Evolutionary conservation across 2,113 vertebrate species (phyloP), one percentile per base, ranked within the genome.

Genomic region (Gobio gobio): DNA sequence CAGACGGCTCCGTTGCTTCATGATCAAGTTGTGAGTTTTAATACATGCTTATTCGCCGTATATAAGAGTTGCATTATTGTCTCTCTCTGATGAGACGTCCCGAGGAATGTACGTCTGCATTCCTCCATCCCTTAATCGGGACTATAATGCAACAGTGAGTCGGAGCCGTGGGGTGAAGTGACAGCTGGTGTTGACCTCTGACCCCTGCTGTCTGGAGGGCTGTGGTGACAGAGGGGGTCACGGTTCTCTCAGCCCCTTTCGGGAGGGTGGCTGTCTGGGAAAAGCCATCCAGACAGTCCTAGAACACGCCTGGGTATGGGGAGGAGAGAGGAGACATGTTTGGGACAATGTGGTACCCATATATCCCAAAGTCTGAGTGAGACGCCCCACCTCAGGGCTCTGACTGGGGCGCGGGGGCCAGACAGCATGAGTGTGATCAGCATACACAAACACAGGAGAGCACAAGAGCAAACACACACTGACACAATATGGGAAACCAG

Each of bases 201-300:
- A 94, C 93, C 93, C 85, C 75, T 47, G 91, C 92, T 93, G 93
- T 94, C 92, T 94, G 93, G 88, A 91, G 89, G 90, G 87, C 91
- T 89, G 78, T 51, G 40, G 85, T 91, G 92, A 92, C 90, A 88
- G 40, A 80, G 88, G 88, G 90, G 93, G 91, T 94, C 93, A 94
- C 91, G 92, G 90, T 92, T 92, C 61, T 83, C 81, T 84, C 84
- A 81, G 83, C 78, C 84, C 29, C 82, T 87, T 68, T 56, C 63
- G 66, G 59, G 68, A 63, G 85, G 83, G 74, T 13, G 63, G 78
- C 86, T 84, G 92, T 93, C 93, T 94, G 93, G 91, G 91, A 94
- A 90, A 86, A 87, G 43, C 83, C 90, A 92, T 89, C 90, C 93
- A 94, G 93, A 95, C 93, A 91, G 90, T 92, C 90, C 91, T 92